Base-by-base conservation (phyloP, 2,113 vertebrate genomes). In the Apeltes quadracus region DNA sequence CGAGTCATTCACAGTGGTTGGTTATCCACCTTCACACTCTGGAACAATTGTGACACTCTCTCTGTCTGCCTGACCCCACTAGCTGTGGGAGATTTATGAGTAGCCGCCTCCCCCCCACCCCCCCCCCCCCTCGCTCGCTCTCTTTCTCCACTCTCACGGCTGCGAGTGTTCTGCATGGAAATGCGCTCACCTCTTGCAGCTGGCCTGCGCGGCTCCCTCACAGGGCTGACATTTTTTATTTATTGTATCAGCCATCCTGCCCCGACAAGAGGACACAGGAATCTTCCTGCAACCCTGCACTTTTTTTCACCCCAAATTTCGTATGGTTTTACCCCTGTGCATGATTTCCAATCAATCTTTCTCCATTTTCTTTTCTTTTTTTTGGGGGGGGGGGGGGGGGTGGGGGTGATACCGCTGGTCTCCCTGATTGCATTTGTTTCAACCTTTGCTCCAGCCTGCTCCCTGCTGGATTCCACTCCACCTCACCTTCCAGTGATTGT, bases 51-150 rank as follows among this genome's bases (percentile, higher is more conserved):
- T 83, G 88, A 90, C 90, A 86, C 85, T 79, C 57, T 84, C 59
- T 53, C 76, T 53, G 18, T 79, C 65, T 65, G 79, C 73, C 83
- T 90, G 87, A 90, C 89, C 84, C 86, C 61, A 78, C 57, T 61
- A 81, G 81, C 86, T 83, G 75, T 82, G 69, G 81, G 86, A 90
- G 89, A 90, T 90, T 89, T 88, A 90, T 87, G 88, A 88, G 65
- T 82, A 54, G 70, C 82, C 12, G 63, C 74, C 83, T 74, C 61
- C 34, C 62, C 71, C 69, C 20, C 77, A 75, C 78, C 59, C 69
- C 67, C 73, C 43, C 39, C 53, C 59, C 69, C 67, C 73, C 43
- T 36, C 53, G 3, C 58, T 58, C 69, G 38, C 62, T 16, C 25
- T 39, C 59, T 67, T 44, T 75, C 84, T 77, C 78, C 57, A 55